A percentile compares a stretch with the other conserved stretches of the same genome.
These are phyloP conservation scores for Polietes domitor DNA, from an alignment of 2,888 invertebrate species.

Conservation along the genomic window DNA sequence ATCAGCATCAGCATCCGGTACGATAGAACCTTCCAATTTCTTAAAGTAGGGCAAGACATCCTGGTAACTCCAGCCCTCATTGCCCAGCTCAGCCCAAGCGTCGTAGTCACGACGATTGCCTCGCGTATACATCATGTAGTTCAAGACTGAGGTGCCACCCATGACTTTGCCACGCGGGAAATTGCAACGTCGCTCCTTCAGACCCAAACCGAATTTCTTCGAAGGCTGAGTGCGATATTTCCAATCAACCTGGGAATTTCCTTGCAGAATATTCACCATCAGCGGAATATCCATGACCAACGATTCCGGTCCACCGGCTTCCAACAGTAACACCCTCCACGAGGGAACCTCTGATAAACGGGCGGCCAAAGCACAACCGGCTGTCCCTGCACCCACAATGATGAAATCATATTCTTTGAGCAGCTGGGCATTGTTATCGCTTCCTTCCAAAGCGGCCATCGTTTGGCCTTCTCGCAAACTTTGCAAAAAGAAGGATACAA, in stretches of 20 bases:
- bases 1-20: constrained; percentile 81
- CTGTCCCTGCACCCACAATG: constrained; percentile 90
- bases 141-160: constrained; percentile 90
- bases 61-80: constrained; percentile 87
- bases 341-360: constrained; percentile 86
- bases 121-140: constrained; percentile 90
- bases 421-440: constrained; percentile 71
- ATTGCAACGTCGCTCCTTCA: constrained; percentile 87
- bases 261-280: constrained; percentile 86
- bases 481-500: constrained; percentile 67
- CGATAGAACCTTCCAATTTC: constrained; percentile 87
- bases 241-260: constrained; percentile 86
- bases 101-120: constrained; percentile 88
- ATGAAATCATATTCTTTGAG: constrained; percentile 87
- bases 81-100: constrained; percentile 87
- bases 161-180: constrained; percentile 92
- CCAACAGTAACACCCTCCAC: constrained; percentile 85
- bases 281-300: constrained; percentile 88
- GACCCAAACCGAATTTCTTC: constrained; percentile 86
- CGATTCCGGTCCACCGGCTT: constrained; percentile 86
- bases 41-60: constrained; percentile 89
- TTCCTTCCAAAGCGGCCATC: constrained; percentile 72
- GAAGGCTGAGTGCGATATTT: constrained; percentile 90
- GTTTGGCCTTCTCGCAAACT: constrained; percentile 72
- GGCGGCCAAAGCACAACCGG: constrained; percentile 89